A percentile compares a stretch with the other conserved stretches of the same genome.
phyloP scores from a whole-genome alignment of 1,140 invertebrate genomes.

The Aradophagus sp. region DNA sequence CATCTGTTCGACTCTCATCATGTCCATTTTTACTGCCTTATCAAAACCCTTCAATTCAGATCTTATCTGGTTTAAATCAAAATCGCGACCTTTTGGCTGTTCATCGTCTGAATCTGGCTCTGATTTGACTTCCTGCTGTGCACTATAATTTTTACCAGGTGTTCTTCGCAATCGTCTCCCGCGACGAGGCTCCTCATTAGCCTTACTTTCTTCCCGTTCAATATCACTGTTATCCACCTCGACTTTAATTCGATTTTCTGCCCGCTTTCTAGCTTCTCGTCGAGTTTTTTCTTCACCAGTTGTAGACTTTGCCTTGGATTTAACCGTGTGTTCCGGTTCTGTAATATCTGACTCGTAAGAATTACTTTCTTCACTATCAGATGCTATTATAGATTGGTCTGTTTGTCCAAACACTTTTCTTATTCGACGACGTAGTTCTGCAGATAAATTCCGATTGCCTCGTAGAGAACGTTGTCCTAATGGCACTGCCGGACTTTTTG shows the following conservation, averaged over 20 bases:
- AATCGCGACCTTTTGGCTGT: conserved; percentile 81
- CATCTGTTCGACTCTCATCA: conserved; percentile 61
- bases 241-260: conserved; percentile 70
- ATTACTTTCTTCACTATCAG: conserved; percentile 74
- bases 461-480: conserved; percentile 68
- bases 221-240: conserved; percentile 69
- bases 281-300: conserved; percentile 68
- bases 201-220: conserved; percentile 68
- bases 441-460: conserved; percentile 58
- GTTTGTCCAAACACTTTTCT: conserved; percentile 72
- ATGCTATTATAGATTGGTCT: conserved; percentile 63
- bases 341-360: conserved; percentile 70
- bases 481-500: conserved; percentile 79
- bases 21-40: conserved; percentile 76
- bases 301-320: conserved; percentile 59
- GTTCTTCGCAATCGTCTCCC: conserved; percentile 64
- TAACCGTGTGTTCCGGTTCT: conserved; percentile 60
- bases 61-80: conserved; percentile 88
- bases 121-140: conserved; percentile 64
- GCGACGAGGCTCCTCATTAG: conserved; percentile 65
- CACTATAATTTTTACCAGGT: conserved; percentile 61
- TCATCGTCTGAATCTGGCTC: conserved; percentile 71
- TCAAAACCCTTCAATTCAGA: conserved; percentile 88
- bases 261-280: conserved; percentile 65
- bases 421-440: conserved; percentile 68